phyloP scores from a whole-genome alignment of 2,113 vertebrate genomes.

The Amphilophus citrinellus region DNA sequence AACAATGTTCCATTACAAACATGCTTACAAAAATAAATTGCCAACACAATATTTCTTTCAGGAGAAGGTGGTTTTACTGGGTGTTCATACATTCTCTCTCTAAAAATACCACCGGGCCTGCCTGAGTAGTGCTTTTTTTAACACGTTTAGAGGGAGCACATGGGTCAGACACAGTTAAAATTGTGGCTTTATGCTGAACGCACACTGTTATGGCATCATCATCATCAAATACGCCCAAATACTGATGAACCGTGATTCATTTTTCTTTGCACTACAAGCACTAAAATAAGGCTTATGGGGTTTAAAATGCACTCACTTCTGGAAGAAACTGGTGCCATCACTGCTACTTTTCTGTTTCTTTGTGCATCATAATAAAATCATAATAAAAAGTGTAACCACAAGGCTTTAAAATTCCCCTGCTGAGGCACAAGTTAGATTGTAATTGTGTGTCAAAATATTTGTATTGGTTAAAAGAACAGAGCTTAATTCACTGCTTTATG shows the following conservation, averaged over 20 bases:
- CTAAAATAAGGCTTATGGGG: conserved; percentile 36
- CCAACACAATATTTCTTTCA: conserved; percentile 14
- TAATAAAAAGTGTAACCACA: conserved; percentile 7
- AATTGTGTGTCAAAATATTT: conserved; percentile 10
- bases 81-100: conserved; percentile 19
- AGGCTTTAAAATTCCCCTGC: background rate
- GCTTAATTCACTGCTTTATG: background rate
- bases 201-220: conserved; percentile 31
- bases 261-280: background rate
- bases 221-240: conserved; percentile 9
- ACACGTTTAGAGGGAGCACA: conserved; percentile 5
- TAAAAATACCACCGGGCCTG: conserved; percentile 9
- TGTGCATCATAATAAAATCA: background rate
- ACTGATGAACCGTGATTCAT: background rate
- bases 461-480: conserved; percentile 22
- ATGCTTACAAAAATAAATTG: conserved; percentile 67
- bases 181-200: background rate
- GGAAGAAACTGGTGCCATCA: background rate
- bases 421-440: conserved; percentile 12
- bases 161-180: conserved; percentile 10
- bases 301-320: conserved; percentile 15
- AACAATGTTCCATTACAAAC: conserved; percentile 33
- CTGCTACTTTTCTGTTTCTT: background rate
- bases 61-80: conserved; percentile 16
- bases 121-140: background rate